Evolutionary conservation across 2,888 invertebrate species (phyloP).

Genomic region (Scrobipalpa costella): DNA sequence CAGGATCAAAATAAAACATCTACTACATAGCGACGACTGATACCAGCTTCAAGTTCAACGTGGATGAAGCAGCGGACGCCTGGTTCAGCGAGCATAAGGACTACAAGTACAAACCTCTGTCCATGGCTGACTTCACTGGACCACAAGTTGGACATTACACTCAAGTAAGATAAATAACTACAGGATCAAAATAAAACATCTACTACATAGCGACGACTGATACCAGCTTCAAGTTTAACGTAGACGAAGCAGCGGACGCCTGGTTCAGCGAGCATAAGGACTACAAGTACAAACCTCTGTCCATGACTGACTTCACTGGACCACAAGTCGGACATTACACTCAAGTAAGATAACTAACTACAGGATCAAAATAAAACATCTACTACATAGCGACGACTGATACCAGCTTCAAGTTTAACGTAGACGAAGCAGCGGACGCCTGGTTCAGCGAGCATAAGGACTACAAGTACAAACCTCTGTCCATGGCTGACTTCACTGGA

Average conservation of each 20-base stretch:
- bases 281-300: conserved; percentile 49
- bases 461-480: conserved; percentile 49
- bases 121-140: conserved; percentile 43
- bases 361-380: not conserved
- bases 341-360: conserved; percentile 48
- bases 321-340: conserved; percentile 64
- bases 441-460: conserved; percentile 50
- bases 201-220: not conserved
- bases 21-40: not conserved
- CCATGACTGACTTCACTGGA: conserved; percentile 43
- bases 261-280: conserved; percentile 50
- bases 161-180: conserved; percentile 49
- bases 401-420: no score
- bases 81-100: conserved; percentile 50
- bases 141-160: conserved; percentile 64
- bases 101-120: conserved; percentile 49
- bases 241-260: not conserved
- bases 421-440: no score
- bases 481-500: conserved; percentile 43
- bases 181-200: not conserved
- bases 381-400: not conserved
- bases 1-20: not conserved
- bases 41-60: no score
- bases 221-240: no score
- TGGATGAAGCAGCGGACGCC: no score